These are phyloP conservation scores for Hyalella azteca DNA, from an alignment of 2,888 invertebrate species.

Conservation along the genomic window DNA sequence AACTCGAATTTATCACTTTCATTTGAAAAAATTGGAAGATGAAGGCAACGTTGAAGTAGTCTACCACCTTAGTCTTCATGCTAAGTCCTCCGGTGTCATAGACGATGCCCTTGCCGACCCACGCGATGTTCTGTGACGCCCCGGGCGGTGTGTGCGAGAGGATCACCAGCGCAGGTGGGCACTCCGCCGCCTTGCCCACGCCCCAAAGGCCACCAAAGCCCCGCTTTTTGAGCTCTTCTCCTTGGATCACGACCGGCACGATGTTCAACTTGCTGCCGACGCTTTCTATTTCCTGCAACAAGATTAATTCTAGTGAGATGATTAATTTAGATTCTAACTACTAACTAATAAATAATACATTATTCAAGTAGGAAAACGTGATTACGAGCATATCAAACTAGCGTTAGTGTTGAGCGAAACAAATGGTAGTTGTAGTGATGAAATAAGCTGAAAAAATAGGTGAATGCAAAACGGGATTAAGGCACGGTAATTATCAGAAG, in stretches of 20 bases:
- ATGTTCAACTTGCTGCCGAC: slow-evolving; percentile 73
- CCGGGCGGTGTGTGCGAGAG: slow-evolving; percentile 71
- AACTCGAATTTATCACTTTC: too few relatives aligned
- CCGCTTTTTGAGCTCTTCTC: slow-evolving; percentile 75
- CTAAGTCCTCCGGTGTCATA: slow-evolving; percentile 93
- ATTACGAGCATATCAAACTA: too few relatives aligned
- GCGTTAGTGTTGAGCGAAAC: too few relatives aligned
- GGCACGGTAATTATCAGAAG: too few relatives aligned
- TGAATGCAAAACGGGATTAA: too few relatives aligned
- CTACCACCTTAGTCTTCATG: slow-evolving; percentile 81
- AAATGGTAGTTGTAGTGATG: too few relatives aligned
- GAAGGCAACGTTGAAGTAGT: too few relatives aligned
- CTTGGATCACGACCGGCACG: slow-evolving; percentile 75
- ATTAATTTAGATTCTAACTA: too few relatives aligned
- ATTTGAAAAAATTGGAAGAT: too few relatives aligned
- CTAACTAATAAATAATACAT: too few relatives aligned
- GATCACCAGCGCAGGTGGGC: slow-evolving; percentile 73
- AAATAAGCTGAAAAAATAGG: too few relatives aligned
- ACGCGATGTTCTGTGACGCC: slow-evolving; percentile 74
- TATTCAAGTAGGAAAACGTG: too few relatives aligned
- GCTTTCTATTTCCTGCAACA: slow-evolving; percentile 70
- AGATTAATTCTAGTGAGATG: slow-evolving; percentile 45
- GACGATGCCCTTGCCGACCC: slow-evolving; percentile 94
- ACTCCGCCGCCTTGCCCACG: slow-evolving; percentile 78
- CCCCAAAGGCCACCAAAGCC: slow-evolving; percentile 89